phyloP scores from a whole-genome alignment of 2,113 vertebrate species.

The Mesitornis unicolor region DNA sequence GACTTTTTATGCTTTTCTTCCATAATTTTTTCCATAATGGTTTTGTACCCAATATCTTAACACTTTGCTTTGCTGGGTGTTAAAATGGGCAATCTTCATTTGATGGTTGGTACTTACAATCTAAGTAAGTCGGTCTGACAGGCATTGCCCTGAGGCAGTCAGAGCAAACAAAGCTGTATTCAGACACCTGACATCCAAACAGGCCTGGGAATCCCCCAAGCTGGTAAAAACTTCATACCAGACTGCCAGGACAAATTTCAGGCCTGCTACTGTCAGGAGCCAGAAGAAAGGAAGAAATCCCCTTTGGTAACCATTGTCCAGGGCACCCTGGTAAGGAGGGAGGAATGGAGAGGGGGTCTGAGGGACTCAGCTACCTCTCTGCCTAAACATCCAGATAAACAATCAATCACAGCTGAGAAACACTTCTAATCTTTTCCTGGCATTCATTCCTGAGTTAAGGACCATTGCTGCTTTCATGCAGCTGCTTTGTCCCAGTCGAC shows the following conservation, averaged over 20 bases:
- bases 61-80: background rate
- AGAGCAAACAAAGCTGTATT: constrained; percentile 27
- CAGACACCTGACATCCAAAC: background rate
- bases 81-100: background rate
- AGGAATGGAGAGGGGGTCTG: background rate
- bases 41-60: background rate
- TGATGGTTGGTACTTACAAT: background rate
- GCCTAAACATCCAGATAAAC: background rate
- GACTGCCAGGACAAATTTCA: constrained; percentile 53
- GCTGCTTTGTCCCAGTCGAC: background rate
- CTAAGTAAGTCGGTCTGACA: constrained; percentile 8
- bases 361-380: background rate
- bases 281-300: constrained; percentile 27
- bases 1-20: background rate
- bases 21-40: background rate
- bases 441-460: background rate
- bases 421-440: background rate
- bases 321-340: background rate
- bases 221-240: background rate
- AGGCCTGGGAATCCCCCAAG: background rate
- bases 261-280: background rate
- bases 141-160: background rate
- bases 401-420: background rate
- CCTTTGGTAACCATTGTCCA: background rate
- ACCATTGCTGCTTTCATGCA: background rate